Percentiles rank a stretch among this genome's conserved stretches.
These are phyloP conservation scores for Gopherus flavomarginatus DNA, from an alignment of 2,113 vertebrate genomes.

Conservation along the genomic window DNA sequence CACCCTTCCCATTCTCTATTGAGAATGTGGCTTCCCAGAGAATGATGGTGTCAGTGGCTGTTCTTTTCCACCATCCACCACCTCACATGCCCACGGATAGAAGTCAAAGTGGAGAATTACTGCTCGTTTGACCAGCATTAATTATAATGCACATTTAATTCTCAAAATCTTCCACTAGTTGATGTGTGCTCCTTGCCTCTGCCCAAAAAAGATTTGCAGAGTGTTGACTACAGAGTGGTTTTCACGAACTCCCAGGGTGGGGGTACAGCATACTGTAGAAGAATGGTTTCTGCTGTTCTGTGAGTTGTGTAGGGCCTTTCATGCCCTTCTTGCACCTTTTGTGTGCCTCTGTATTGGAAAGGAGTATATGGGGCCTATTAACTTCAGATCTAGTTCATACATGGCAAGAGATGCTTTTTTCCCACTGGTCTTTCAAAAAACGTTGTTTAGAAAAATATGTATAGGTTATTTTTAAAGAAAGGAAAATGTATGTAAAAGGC, in stretches of 20 bases:
- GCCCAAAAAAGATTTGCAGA: slow-evolving; percentile 28
- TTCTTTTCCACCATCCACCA: neutral
- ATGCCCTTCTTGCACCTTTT: neutral
- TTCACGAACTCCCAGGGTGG: neutral
- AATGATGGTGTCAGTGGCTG: neutral
- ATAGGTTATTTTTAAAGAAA: neutral
- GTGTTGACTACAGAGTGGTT: slow-evolving; percentile 1
- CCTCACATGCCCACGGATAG: neutral
- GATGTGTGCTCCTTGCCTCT: slow-evolving; percentile 18
- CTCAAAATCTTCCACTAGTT: neutral
- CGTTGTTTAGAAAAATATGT: neutral
- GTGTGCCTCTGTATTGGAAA: neutral
- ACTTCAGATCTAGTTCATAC: neutral
- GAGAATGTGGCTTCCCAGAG: neutral
- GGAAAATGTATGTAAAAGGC: neutral
- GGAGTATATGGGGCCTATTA: accelerated
- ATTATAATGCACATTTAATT: slow-evolving; percentile 13
- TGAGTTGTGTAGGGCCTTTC: neutral
- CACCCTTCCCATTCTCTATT: neutral
- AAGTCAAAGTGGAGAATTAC: neutral
- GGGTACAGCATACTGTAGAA: neutral
- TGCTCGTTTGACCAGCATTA: neutral
- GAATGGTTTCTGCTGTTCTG: neutral
- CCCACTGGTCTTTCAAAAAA: neutral
- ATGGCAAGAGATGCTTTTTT: neutral